Conservation (phyloP, 2,888 invertebrate genomes). For the Listrodromus nycthemerus region DNA sequence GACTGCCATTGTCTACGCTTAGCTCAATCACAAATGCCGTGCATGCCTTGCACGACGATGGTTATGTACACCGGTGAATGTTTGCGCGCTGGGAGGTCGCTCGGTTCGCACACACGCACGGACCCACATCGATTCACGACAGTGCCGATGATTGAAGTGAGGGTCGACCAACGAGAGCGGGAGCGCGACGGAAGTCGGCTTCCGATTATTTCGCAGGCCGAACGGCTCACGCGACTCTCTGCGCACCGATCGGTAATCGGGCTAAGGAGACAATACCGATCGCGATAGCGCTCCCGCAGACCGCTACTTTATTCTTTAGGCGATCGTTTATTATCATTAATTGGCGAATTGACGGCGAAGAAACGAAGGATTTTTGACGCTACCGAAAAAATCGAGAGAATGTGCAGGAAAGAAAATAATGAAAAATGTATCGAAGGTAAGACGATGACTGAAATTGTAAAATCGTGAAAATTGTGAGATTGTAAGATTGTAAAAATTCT, state of each 20-base stretch:
- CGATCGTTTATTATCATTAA: neutral
- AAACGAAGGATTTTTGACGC: neutral
- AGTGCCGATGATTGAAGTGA: constrained; percentile 12
- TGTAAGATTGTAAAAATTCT: neutral
- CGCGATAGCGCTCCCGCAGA: neutral
- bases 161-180: neutral
- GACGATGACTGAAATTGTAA: neutral
- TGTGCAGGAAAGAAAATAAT: neutral
- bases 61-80: constrained; percentile 66
- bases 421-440: neutral
- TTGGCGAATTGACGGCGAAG: neutral
- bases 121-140: constrained; percentile 1
- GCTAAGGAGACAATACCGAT: neutral
- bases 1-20: constrained; percentile 76
- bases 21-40: constrained; percentile 77
- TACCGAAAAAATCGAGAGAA: neutral
- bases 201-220: constrained; percentile 3
- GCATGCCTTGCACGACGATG: constrained; percentile 51
- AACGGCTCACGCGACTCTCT: neutral
- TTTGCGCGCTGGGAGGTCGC: constrained; percentile 4
- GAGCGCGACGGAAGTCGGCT: neutral
- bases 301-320: neutral
- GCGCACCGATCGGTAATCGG: neutral
- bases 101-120: neutral
- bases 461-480: constrained; percentile 21